A percentile compares a stretch with the other conserved stretches of the same genome.
Evolutionary conservation across 2,888 invertebrate species (phyloP).

Genomic region (Helobdella robusta): DNA sequence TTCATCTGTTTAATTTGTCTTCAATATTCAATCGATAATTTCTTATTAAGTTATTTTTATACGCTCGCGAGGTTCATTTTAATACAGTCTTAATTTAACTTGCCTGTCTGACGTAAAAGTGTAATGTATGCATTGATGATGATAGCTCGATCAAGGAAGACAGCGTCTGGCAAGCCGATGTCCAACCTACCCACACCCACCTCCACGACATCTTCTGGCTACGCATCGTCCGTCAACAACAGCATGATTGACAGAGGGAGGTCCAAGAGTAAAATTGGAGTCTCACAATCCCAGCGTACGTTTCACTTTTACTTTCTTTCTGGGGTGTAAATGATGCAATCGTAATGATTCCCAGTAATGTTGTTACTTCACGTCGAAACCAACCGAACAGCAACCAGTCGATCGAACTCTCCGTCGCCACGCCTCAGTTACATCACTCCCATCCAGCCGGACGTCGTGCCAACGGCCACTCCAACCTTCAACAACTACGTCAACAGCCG

Average conservation of each 20-base stretch:
- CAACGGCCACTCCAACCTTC: not conserved
- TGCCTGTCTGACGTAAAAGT: not conserved
- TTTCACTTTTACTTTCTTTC: conserved; percentile 31
- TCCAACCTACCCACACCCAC: conserved; percentile 17
- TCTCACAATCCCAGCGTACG: conserved; percentile 87
- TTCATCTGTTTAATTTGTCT: not conserved
- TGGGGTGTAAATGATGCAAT: not conserved
- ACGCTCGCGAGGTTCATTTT: not conserved
- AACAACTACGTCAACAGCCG: conserved; percentile 5
- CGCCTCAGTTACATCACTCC: conserved; percentile 66
- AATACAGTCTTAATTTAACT: not conserved
- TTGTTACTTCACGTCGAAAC: not conserved
- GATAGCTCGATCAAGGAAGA: conserved; percentile 34
- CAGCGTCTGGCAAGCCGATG: not conserved
- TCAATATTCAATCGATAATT: not conserved
- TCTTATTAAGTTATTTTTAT: not conserved
- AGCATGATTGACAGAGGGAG: conserved; percentile 50
- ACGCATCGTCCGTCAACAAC: conserved; percentile 21
- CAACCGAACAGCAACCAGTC: conserved; percentile 65
- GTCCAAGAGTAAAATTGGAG: conserved; percentile 62
- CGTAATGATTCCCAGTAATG: not conserved
- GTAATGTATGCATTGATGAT: too few species aligned
- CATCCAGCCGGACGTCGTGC: conserved; percentile 32
- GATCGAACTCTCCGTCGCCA: conserved; percentile 85
- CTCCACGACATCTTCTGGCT: conserved; percentile 23